These are phyloP conservation scores for Schizaphis graminum DNA, from an alignment of 2,888 invertebrate genomes.

Conservation along the genomic window DNA sequence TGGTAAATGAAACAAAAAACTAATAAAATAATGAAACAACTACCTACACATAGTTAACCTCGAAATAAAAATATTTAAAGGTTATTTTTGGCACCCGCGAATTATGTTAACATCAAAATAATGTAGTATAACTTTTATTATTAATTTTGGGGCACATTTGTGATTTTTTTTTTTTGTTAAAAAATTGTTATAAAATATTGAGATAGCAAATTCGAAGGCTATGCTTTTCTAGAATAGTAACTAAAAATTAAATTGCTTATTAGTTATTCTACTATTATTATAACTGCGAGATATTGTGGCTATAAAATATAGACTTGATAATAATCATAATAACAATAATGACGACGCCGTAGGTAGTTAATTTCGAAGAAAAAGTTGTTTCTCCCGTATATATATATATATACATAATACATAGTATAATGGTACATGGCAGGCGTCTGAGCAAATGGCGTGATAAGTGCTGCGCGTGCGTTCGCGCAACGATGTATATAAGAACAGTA, in stretches of 20 bases:
- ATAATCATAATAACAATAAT: slow-evolving; percentile 15
- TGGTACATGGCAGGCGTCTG: not conserved
- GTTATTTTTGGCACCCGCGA: not conserved
- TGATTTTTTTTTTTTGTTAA: not conserved
- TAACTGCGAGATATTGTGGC: not conserved
- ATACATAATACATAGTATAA: not conserved
- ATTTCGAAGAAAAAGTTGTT: slow-evolving; percentile 26
- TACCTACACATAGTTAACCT: not conserved
- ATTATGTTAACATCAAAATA: not conserved
- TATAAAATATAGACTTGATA: slow-evolving; percentile 10
- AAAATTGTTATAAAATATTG: not conserved
- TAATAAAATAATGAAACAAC: not conserved
- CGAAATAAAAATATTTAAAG: not conserved
- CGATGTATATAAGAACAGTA: slow-evolving; percentile 23
- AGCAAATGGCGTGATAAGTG: slow-evolving; percentile 18
- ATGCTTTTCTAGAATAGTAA: not conserved
- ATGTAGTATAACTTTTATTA: not conserved
- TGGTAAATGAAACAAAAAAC: slow-evolving; percentile 8
- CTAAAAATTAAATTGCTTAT: not conserved
- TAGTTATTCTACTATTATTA: not conserved
- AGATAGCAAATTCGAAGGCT: not conserved
- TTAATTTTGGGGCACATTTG: not conserved
- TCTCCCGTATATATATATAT: not conserved
- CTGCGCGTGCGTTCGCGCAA: not conserved
- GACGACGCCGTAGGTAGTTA: not conserved